A percentile compares a stretch with the other conserved stretches of the same genome.
Conservation (phyloP, 2,888 invertebrate species). For the Nipponacmea schrenckii region DNA sequence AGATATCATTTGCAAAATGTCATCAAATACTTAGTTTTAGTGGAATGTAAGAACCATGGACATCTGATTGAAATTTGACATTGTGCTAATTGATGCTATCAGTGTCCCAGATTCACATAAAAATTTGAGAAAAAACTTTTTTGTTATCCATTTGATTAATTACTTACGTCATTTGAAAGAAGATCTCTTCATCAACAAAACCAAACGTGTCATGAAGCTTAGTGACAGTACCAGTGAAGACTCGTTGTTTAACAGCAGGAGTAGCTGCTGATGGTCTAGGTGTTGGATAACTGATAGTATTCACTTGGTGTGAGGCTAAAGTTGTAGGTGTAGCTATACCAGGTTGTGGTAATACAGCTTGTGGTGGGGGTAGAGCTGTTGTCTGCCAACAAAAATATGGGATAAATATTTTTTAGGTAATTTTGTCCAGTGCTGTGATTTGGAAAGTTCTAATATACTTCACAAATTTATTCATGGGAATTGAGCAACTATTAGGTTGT, state of each 20-base stretch:
- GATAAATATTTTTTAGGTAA: neutral
- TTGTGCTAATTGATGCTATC: no score
- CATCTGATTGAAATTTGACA: no score
- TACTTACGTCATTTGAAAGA: constrained; percentile 83
- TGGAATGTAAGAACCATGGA: no score
- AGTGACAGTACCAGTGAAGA: constrained; percentile 94
- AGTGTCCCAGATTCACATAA: no score
- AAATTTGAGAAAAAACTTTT: no score
- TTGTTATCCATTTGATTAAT: neutral
- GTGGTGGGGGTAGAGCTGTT: constrained; percentile 24
- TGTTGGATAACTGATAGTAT: constrained; percentile 84
- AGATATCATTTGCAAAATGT: no score
- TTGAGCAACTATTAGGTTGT: no score
- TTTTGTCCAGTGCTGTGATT: no score
- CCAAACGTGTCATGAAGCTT: constrained; percentile 95
- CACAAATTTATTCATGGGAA: no score
- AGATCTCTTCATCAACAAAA: constrained; percentile 96
- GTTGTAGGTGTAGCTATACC: constrained; percentile 68
- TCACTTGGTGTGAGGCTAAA: constrained; percentile 68
- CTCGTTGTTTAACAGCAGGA: constrained; percentile 79
- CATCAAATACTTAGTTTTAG: no score
- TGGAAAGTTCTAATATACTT: no score
- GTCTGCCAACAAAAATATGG: constrained; percentile 18
- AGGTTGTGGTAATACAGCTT: constrained; percentile 62
- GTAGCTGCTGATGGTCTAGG: constrained; percentile 75